A percentile compares a stretch with the other conserved stretches of the same genome.
Evolutionary conservation across 2,888 invertebrate genomes (phyloP).

Genomic region (Nephrotoma appendiculata): DNA sequence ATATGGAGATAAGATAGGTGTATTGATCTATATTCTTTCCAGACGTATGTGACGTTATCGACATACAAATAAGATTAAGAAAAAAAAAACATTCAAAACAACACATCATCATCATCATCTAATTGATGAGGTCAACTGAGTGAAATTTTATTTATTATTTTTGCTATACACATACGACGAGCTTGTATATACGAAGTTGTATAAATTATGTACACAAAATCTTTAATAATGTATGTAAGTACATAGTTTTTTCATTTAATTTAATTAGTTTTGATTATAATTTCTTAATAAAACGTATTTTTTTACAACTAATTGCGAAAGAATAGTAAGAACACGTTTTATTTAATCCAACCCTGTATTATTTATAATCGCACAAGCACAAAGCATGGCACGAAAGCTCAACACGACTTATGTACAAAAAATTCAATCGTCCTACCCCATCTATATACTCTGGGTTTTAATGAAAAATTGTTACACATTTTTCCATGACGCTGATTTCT

Average conservation of each 20-base stretch:
- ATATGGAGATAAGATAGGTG: too few relatives aligned
- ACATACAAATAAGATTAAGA: not conserved
- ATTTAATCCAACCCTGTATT: not conserved
- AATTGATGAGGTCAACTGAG: not conserved
- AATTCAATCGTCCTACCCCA: too few relatives aligned
- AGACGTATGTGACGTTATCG: too few relatives aligned
- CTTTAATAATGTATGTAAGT: not conserved
- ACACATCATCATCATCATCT: not conserved
- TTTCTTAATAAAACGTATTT: not conserved
- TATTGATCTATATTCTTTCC: too few relatives aligned
- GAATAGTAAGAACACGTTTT: not conserved
- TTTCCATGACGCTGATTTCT: not conserved
- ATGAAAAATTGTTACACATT: not conserved
- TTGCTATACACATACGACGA: not conserved
- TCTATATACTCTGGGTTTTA: too few relatives aligned
- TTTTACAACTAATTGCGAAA: not conserved
- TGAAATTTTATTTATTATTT: not conserved
- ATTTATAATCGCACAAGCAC: too few relatives aligned
- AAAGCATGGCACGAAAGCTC: too few relatives aligned
- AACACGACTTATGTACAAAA: too few relatives aligned
- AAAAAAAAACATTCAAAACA: not conserved
- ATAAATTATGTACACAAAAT: not conserved
- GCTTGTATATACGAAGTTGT: not conserved
- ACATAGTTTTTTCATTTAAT: not conserved
- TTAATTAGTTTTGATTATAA: not conserved